Evolutionary conservation across 2,888 invertebrate species (phyloP).

Genomic region (Athalia cordata): DNA sequence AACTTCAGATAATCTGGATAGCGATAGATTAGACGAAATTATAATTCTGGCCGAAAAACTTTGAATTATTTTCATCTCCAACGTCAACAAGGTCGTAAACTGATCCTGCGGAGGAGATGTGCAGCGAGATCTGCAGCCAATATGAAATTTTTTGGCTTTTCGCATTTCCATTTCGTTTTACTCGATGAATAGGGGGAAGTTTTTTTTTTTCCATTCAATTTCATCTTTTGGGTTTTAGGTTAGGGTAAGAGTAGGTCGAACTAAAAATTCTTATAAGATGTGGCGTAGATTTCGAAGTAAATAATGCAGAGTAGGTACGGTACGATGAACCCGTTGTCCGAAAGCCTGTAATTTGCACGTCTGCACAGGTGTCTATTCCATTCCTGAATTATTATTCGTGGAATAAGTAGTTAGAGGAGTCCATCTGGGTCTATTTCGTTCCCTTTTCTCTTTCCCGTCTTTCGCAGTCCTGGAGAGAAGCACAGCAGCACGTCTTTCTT

Average conservation of each 20-base stretch:
- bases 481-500: not conserved
- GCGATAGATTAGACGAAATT: no score
- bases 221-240: not conserved
- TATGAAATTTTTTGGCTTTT: no score
- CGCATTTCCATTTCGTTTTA: no score
- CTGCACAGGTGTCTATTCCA: conserved; percentile 59
- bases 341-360: conserved; percentile 60
- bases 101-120: no score
- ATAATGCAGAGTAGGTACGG: conserved; percentile 6
- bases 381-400: conserved; percentile 34
- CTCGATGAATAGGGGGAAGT: no score
- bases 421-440: no score
- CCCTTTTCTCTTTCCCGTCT: no score
- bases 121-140: no score
- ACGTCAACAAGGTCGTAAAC: no score
- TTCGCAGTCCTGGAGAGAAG: not conserved
- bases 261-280: not conserved
- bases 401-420: conserved; percentile 2
- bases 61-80: no score
- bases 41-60: no score
- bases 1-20: not conserved
- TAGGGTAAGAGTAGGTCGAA: not conserved
- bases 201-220: not conserved
- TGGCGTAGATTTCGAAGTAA: conserved; percentile 18
- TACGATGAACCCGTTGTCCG: conserved; percentile 27